Evolutionary conservation across 2,888 invertebrate genomes (phyloP).

Genomic region (Ectemnius lituratus): DNA sequence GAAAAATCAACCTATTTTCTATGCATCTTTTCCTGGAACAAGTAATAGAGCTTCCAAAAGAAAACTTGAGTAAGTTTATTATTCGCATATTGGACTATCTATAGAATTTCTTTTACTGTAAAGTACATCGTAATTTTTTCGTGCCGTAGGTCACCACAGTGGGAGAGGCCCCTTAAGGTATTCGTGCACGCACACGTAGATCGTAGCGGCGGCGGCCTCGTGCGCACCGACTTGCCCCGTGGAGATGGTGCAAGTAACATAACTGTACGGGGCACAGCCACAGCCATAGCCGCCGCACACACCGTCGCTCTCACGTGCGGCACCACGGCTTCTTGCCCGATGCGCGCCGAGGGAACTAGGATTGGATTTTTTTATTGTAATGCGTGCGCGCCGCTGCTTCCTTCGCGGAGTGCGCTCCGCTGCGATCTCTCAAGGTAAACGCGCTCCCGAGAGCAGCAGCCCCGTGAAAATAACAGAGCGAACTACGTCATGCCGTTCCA

Average conservation of each 20-base stretch:
- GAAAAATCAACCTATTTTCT: too few relatives aligned
- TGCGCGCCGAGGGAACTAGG: constrained; percentile 27
- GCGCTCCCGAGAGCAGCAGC: constrained; percentile 30
- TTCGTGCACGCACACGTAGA: constrained; percentile 19
- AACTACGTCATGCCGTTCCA: constrained; percentile 33
- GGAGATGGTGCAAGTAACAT: constrained; percentile 53
- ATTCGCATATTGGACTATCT: too few relatives aligned
- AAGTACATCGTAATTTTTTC: too few relatives aligned
- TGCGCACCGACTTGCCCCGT: not conserved
- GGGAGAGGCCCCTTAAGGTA: constrained; percentile 4
- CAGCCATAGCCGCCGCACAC: not conserved
- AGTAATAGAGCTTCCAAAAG: too few relatives aligned
- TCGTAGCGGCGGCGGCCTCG: not conserved
- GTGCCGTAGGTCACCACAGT: too few relatives aligned
- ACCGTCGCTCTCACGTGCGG: too few relatives aligned
- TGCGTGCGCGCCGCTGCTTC: constrained; percentile 11
- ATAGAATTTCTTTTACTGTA: too few relatives aligned
- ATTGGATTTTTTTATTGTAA: constrained; percentile 46
- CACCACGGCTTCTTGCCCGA: too few relatives aligned
- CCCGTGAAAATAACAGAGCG: constrained; percentile 51
- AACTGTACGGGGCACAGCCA: constrained; percentile 56
- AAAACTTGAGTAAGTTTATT: too few relatives aligned
- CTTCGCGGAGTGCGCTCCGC: not conserved
- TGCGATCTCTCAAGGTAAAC: constrained; percentile 49
- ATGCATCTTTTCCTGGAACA: too few relatives aligned